A percentile compares a stretch with the other conserved stretches of the same genome.
Conservation (phyloP, 92 coral and sea anemone genomes). For the Parazoanthus atlanticus region DNA sequence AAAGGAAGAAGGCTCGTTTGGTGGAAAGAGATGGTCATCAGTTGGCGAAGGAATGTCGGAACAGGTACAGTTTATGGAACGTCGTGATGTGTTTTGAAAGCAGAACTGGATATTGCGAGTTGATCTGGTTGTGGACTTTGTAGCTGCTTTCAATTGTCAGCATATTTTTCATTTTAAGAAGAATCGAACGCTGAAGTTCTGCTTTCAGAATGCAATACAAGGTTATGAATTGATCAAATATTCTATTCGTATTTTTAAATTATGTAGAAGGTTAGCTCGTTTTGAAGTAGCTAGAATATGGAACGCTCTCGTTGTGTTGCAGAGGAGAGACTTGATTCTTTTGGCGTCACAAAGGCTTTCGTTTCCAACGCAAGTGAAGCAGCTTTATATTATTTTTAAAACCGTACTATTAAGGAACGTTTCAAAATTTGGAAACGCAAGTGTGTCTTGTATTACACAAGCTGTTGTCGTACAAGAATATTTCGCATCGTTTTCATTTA, state of each 20-base stretch:
- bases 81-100: constrained; percentile 29
- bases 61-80: constrained; percentile 60
- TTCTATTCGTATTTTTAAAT: constrained; percentile 10
- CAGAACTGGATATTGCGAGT: not conserved
- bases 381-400: not conserved
- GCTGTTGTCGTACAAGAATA: not conserved
- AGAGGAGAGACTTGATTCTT: not conserved
- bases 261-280: not conserved
- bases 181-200: constrained; percentile 23
- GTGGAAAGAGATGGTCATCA: constrained; percentile 95
- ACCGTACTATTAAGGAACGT: not conserved
- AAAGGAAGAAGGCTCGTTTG: constrained; percentile 90
- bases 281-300: not conserved
- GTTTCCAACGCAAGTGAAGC: not conserved
- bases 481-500: not conserved
- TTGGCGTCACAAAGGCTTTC: constrained; percentile 39
- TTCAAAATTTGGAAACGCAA: not conserved
- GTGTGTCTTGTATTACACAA: not conserved
- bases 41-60: constrained; percentile 87
- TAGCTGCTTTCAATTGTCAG: constrained; percentile 37
- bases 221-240: not conserved
- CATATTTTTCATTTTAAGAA: not conserved
- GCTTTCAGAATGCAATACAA: constrained; percentile 24
- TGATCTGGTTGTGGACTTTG: constrained; percentile 16
- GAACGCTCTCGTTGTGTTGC: not conserved